phyloP scores from a whole-genome alignment of 2,888 invertebrate genomes.

The Cyclophora punctaria region DNA sequence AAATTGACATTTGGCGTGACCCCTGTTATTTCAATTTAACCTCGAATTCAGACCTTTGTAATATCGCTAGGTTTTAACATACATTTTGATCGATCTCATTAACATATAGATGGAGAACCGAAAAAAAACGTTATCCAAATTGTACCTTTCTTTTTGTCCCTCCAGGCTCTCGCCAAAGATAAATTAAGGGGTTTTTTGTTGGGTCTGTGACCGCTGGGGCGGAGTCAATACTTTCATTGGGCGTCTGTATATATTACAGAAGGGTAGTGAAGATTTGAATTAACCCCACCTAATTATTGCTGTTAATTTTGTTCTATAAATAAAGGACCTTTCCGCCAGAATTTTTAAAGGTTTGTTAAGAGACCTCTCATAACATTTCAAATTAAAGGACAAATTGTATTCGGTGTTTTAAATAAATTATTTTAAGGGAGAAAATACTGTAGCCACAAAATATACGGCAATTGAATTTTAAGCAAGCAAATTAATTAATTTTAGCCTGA shows the following conservation, averaged over 20 bases:
- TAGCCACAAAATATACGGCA: too few species aligned
- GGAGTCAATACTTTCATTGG: constrained; percentile 34
- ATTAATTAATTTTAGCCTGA: too few species aligned
- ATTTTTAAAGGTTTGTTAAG: too few species aligned
- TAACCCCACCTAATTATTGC: constrained; percentile 34
- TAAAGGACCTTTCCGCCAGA: constrained; percentile 5
- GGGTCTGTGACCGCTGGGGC: constrained; percentile 35
- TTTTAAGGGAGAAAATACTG: too few species aligned
- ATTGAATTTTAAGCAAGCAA: too few species aligned
- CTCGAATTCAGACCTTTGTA: constrained; percentile 35
- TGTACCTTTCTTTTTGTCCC: constrained; percentile 42
- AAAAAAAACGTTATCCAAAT: constrained; percentile 46
- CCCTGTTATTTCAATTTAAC: constrained; percentile 43
- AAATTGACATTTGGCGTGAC: constrained; percentile 30
- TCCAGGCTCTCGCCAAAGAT: constrained; percentile 36
- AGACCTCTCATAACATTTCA: too few species aligned
- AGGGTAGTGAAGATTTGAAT: constrained; percentile 32
- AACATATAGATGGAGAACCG: constrained; percentile 48
- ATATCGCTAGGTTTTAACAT: constrained; percentile 45
- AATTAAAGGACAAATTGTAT: too few species aligned
- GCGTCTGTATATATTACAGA: constrained; percentile 33
- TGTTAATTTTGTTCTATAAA: constrained; percentile 21
- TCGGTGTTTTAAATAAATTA: too few species aligned
- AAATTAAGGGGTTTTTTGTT: constrained; percentile 44
- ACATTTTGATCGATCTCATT: constrained; percentile 52